phyloP scores from a whole-genome alignment of 1,140 invertebrate species.

The Drosophila melanogaster region Release_6_plus_ISO1_MT NT_033777.3:24396001-24396500 shows the following conservation, averaged over 20 bases:
- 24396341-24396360: constrained; percentile 73
- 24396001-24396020: constrained; percentile 38
- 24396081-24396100: constrained; percentile 23
- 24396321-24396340: constrained; percentile 48
- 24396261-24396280: constrained; percentile 68
- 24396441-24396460: constrained; percentile 42
- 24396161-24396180: constrained; percentile 81
- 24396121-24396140: constrained; percentile 69
- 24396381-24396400: constrained; percentile 72
- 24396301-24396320: constrained; percentile 45
- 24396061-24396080: constrained; percentile 7
- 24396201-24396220: constrained; percentile 85
- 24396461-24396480: background rate
- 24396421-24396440: constrained; percentile 57
- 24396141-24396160: constrained; percentile 49
- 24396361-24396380: constrained; percentile 73
- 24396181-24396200: constrained; percentile 84
- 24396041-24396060: no score
- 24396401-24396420: constrained; percentile 56
- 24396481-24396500: background rate
- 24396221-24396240: constrained; percentile 84
- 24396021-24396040: constrained; percentile 11
- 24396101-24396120: constrained; percentile 50
- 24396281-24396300: constrained; percentile 54
- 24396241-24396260: constrained; percentile 84